phyloP scores from a whole-genome alignment of 1,140 invertebrate species.

The Drosophila kanapiae region DNA sequence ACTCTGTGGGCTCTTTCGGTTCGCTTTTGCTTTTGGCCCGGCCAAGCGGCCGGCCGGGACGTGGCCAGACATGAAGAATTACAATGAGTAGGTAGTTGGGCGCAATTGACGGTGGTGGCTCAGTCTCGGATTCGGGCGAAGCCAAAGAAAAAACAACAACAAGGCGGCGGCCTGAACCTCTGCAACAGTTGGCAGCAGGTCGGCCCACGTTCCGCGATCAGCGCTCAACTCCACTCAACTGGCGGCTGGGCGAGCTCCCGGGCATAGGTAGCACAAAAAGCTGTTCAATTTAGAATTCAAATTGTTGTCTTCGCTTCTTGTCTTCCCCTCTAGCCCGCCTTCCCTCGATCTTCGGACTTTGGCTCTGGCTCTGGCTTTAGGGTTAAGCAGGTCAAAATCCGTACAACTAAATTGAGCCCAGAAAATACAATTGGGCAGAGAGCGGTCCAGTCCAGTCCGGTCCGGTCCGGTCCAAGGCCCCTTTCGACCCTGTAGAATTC shows the following conservation, averaged over 20 bases:
- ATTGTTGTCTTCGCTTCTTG: slow-evolving; percentile 80
- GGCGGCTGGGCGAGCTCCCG: slow-evolving; percentile 68
- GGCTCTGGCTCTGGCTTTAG: slow-evolving; percentile 56
- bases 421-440: slow-evolving; percentile 70
- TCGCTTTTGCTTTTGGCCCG: slow-evolving; percentile 30
- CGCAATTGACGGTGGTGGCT: slow-evolving; percentile 71
- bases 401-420: slow-evolving; percentile 84
- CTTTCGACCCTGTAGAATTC: slow-evolving; percentile 52
- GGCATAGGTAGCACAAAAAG: slow-evolving; percentile 84
- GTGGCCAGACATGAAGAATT: slow-evolving; percentile 81
- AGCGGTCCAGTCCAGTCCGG: background rate
- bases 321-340: slow-evolving; percentile 29
- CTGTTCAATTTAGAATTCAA: slow-evolving; percentile 84
- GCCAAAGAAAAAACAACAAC: slow-evolving; percentile 13
- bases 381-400: slow-evolving; percentile 84
- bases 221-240: slow-evolving; percentile 43
- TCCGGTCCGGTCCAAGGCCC: slow-evolving; percentile 5
- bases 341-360: slow-evolving; percentile 7
- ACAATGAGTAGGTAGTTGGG: slow-evolving; percentile 83
- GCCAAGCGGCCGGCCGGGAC: slow-evolving; percentile 12
- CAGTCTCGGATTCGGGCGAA: slow-evolving; percentile 15
- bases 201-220: slow-evolving; percentile 75
- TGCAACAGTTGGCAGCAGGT: slow-evolving; percentile 75
- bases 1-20: slow-evolving; percentile 1
- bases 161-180: slow-evolving; percentile 37